Evolutionary conservation across 2,113 vertebrate species (phyloP).

Genomic region (Galemys pyrenaicus): DNA sequence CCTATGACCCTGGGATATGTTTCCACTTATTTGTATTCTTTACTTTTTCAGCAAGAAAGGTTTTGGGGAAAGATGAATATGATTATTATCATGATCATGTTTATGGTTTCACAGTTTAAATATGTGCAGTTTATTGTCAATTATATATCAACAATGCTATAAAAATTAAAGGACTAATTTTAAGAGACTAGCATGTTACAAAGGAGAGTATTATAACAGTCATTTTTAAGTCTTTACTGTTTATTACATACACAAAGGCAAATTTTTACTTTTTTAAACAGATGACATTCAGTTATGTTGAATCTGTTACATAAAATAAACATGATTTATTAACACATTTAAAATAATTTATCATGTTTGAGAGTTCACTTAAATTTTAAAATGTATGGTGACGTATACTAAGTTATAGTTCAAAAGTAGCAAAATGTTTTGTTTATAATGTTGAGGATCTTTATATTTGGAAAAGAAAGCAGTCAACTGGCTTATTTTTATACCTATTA

Average conservation of each 20-base stretch:
- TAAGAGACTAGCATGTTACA: background rate
- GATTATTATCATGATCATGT: background rate
- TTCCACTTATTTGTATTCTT: too few relatives aligned
- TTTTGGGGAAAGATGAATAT: too few relatives aligned
- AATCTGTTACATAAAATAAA: background rate
- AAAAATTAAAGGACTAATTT: background rate
- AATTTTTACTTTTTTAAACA: background rate
- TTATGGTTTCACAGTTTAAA: conserved; percentile 1
- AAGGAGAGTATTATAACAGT: background rate
- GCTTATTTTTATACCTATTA: background rate
- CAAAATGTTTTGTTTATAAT: background rate
- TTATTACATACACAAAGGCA: background rate
- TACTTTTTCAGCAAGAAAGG: too few relatives aligned
- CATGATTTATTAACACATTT: background rate
- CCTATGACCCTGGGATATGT: too few relatives aligned
- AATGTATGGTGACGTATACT: background rate
- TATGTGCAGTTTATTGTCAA: background rate
- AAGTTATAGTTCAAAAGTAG: background rate
- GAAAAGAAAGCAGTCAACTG: background rate
- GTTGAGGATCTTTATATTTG: background rate
- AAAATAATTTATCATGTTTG: background rate
- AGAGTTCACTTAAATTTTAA: background rate
- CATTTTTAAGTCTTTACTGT: background rate
- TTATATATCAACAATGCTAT: background rate
- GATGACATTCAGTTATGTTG: background rate